These are phyloP conservation scores for Myotis planiceps DNA, from an alignment of 2,797 vertebrate species.

Conservation along the genomic window DNA sequence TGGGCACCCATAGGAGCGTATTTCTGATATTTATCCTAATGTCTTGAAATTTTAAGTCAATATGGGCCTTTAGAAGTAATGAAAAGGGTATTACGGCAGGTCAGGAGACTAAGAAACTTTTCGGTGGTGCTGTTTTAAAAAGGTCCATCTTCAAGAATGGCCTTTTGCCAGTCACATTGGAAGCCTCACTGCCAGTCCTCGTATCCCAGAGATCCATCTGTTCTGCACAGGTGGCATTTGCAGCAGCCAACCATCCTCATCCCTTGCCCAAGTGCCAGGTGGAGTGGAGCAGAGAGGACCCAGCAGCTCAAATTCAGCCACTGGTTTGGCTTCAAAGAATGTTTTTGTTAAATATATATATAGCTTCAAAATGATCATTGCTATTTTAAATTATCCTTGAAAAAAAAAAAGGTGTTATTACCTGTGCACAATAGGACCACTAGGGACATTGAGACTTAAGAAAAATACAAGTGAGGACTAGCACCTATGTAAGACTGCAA, in stretches of 20 bases:
- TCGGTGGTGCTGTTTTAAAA: neutral
- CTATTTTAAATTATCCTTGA: neutral
- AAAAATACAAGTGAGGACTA: neutral
- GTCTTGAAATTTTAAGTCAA: slow-evolving; percentile 15
- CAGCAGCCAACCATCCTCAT: neutral
- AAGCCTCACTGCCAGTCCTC: neutral
- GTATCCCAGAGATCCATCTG: neutral
- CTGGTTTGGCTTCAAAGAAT: neutral
- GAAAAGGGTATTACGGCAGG: neutral
- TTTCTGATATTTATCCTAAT: neutral
- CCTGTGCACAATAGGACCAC: neutral
- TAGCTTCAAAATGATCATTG: neutral
- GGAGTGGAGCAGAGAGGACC: neutral
- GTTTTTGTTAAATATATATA: neutral
- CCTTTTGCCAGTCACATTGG: neutral
- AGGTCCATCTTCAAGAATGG: neutral
- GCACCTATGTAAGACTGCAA: neutral
- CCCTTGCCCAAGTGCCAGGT: neutral
- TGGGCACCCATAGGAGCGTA: neutral
- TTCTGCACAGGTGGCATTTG: neutral
- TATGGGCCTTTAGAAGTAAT: neutral
- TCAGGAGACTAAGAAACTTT: neutral
- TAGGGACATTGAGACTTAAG: neutral
- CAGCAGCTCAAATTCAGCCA: neutral
- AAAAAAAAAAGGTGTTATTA: neutral